Percentiles rank a stretch among this genome's conserved stretches.
Conservation (phyloP, 2,888 invertebrate genomes). For the Standfussiana lucernea region DNA sequence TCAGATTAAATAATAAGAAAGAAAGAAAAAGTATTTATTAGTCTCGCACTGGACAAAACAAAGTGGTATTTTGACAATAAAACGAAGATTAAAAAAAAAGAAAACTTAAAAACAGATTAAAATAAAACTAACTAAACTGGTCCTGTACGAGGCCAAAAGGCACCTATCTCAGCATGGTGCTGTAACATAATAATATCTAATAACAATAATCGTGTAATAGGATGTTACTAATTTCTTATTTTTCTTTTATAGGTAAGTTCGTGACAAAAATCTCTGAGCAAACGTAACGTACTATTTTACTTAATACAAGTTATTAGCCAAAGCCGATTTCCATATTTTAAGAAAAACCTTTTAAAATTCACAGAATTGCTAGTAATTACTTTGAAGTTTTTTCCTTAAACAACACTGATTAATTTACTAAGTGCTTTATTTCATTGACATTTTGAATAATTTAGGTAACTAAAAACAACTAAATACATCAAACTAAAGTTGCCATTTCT, state of each 20-base stretch:
- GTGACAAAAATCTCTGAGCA: background rate
- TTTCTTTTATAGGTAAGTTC: conserved; percentile 40
- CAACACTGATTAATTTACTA: conserved; percentile 7
- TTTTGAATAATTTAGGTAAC: background rate
- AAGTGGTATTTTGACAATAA: too few relatives aligned
- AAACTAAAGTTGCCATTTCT: background rate
- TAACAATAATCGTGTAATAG: too few relatives aligned
- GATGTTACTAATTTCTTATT: background rate
- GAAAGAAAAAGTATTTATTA: too few relatives aligned
- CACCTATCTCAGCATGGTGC: too few relatives aligned
- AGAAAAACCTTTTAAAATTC: background rate
- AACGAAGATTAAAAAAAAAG: too few relatives aligned
- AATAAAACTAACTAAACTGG: too few relatives aligned
- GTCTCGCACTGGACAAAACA: too few relatives aligned
- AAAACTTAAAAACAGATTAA: too few relatives aligned
- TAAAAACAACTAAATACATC: background rate
- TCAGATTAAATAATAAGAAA: too few relatives aligned
- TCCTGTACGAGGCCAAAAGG: too few relatives aligned
- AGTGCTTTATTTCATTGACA: background rate
- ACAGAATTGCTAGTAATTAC: background rate
- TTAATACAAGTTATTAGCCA: background rate
- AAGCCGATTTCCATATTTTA: background rate
- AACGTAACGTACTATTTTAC: background rate
- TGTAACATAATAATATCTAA: too few relatives aligned
- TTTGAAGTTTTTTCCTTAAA: background rate